Base-by-base conservation (phyloP, 2,113 vertebrate species). In the Aramus guarauna region DNA sequence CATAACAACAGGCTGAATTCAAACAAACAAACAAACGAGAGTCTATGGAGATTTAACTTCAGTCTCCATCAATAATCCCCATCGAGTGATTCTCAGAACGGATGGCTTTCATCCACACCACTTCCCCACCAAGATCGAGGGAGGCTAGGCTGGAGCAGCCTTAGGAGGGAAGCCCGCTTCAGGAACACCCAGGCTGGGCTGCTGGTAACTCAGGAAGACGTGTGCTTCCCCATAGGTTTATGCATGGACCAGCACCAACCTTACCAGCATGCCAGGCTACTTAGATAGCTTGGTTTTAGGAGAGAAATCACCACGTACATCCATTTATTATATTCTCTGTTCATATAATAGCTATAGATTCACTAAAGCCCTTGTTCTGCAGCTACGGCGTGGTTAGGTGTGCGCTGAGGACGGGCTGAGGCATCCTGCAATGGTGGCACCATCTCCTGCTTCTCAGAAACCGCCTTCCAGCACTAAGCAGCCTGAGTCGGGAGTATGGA, bases 371-470 rank as follows among this genome's bases (percentile, higher is more conserved):
- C 62, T 77, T 71, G n/a, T 23, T 50, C 50, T 79, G 34, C 87
- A 84, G 63, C 67, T 84, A 34, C 2, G 0, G 64, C 1, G 0
- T 29, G 32, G 85, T 68, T 73, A 63, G 63, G 79, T n/a, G 24
- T 0, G 4, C 6, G 9, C 62, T 34, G 26, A 69, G 56, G 20
- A 59, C 13, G 58, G 45, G 62, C 37, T 89, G 79, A 94, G 63
- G 85, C 77, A 93, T 53, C 81, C 86, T 82, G 85, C 91, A 89
- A 90, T 4, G 24, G 91, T 92, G 79, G 74, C 80, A 94, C 62
- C 76, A 48, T 56, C 76, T 92, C 76, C 60, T 55, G 47, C 85
- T 90, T 92, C 91, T 87, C 94, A 94, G 87, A 94, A 91, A 73
- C 62, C 6, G 14, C 72, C 76, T 88, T 68, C 85, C 90, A 93